Percentiles rank a stretch among this genome's conserved stretches.
phyloP scores from a whole-genome alignment of 2,113 vertebrate genomes.

The Ariopsis seemanni region DNA sequence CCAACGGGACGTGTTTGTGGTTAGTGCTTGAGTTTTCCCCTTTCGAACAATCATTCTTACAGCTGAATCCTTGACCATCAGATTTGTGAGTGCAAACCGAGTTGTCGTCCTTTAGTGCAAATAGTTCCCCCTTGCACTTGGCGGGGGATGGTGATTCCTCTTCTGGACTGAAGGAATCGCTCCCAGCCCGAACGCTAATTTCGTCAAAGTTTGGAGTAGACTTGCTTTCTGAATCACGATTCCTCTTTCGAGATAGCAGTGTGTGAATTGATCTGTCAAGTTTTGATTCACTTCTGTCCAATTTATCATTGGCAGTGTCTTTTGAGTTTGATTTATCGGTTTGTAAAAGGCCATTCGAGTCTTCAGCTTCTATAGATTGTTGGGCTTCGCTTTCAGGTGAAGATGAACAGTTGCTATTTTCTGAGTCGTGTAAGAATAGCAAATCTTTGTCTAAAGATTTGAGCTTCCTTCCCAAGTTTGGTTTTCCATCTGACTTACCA shows the following conservation, averaged over 20 bases:
- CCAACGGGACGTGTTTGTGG: not conserved
- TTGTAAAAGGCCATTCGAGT: conserved; percentile 81
- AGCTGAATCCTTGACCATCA: conserved; percentile 6
- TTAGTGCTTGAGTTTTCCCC: conserved; percentile 13
- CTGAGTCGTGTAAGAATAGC: conserved; percentile 17
- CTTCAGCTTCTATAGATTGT: conserved; percentile 54
- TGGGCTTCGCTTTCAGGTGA: not conserved
- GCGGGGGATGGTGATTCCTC: conserved; percentile 3
- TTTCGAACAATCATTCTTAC: not conserved
- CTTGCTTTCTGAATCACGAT: conserved; percentile 64
- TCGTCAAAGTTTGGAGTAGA: conserved; percentile 74
- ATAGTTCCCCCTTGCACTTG: conserved; percentile 54
- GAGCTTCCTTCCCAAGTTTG: conserved; percentile 79
- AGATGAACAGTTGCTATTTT: not conserved
- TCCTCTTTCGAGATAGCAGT: conserved; percentile 77
- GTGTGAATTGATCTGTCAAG: conserved; percentile 83
- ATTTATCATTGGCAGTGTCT: conserved; percentile 63
- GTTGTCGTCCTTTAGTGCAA: conserved; percentile 67
- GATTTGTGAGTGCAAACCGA: conserved; percentile 51
- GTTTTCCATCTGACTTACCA: conserved; percentile 59
- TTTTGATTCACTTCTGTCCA: conserved; percentile 79
- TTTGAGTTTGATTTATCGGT: conserved; percentile 82
- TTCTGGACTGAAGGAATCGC: conserved; percentile 64
- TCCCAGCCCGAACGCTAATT: conserved; percentile 69
- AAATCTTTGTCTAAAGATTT: conserved; percentile 46